These are phyloP conservation scores for Sebastes vulpes DNA, from an alignment of 2,797 vertebrate genomes.

Conservation along the genomic window DNA sequence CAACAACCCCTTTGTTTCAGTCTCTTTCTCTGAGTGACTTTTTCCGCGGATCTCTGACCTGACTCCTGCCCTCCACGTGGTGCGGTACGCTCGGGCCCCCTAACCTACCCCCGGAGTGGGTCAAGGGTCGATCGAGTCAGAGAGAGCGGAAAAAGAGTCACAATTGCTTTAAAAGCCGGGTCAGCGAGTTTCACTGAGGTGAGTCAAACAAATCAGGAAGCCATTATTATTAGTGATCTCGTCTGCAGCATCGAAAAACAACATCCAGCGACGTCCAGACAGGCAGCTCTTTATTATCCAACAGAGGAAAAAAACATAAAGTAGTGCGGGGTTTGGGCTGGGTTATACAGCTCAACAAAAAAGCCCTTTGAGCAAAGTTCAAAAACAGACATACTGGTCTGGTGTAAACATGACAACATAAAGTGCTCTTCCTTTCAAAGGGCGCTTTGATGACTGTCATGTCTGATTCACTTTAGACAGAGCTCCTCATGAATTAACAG, in stretches of 20 bases:
- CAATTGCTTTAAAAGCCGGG: conserved; percentile 55
- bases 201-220: conserved; percentile 61
- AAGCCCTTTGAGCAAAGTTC: conserved; percentile 48
- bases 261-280: conserved; percentile 13
- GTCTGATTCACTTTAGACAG: conserved; percentile 41
- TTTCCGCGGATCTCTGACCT: conserved; percentile 61
- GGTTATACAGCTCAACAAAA: conserved; percentile 49
- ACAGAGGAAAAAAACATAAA: conserved; percentile 5
- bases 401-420: conserved; percentile 61
- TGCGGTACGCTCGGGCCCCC: conserved; percentile 61
- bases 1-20: conserved; percentile 14
- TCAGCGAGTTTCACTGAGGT: conserved; percentile 55
- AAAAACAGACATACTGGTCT: conserved; percentile 52
- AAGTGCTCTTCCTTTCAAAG: conserved; percentile 44
- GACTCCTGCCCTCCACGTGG: conserved; percentile 53
- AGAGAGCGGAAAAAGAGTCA: conserved; percentile 60
- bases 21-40: conserved; percentile 45
- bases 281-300: conserved; percentile 31
- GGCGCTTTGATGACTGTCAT: conserved; percentile 35
- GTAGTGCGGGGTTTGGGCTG: conserved; percentile 30
- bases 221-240: conserved; percentile 40
- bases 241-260: conserved; percentile 29
- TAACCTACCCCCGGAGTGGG: conserved; percentile 32
- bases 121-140: conserved; percentile 60
- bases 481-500: conserved; percentile 9